Base-by-base conservation (phyloP, 2,888 invertebrate genomes). In the Protodeltote pygarga region DNA sequence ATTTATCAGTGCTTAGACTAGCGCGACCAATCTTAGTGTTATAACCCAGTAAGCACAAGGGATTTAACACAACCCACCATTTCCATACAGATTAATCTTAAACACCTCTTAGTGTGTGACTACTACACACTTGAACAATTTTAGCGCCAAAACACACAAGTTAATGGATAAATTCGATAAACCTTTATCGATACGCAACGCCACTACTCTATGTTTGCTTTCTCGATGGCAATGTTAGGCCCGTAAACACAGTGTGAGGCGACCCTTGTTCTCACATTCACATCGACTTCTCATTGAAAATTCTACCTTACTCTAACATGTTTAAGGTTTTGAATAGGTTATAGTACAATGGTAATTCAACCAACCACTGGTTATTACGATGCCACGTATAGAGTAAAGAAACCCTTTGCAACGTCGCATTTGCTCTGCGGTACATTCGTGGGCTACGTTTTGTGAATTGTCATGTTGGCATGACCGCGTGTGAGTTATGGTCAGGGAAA, bases 21-120 rank as follows among this genome's bases (percentile, higher is more conserved):
- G 14, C 24, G 27, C 20, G 53, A 66, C 61, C 61, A 53, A 57
- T 49, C 29, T 25, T 13, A n/a, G n/a, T 54, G 46, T 40, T 57
- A 51, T 35, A 41, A 37, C 17, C 17, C 46, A 33, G 52, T 39
- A 20, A 44, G 42, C 24, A 40, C 10, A 49, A 14, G 16, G 15
- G 11, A 25, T 31, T 15, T n/a, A 13, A 40, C 39, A n/a, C 13
- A 35, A 39, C 37, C 46, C 27, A 8, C 38, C 40, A 74, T 76
- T 71, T 71, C 65, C 71, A 70, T 72, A 65, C 53, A 69, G 59
- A 73, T 71, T 73, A 71, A 68, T 71, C 64, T 69, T 63, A 54
- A 64, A 57, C 60, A 59, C 24, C 45, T 54, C 40, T 49, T 44
- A 57, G 51, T 68, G 68, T 74, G 70, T 60, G 44, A 39, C 47